phyloP scores from a whole-genome alignment of 92 coral and sea anemone species.

The Virgularia gustaviana region DNA sequence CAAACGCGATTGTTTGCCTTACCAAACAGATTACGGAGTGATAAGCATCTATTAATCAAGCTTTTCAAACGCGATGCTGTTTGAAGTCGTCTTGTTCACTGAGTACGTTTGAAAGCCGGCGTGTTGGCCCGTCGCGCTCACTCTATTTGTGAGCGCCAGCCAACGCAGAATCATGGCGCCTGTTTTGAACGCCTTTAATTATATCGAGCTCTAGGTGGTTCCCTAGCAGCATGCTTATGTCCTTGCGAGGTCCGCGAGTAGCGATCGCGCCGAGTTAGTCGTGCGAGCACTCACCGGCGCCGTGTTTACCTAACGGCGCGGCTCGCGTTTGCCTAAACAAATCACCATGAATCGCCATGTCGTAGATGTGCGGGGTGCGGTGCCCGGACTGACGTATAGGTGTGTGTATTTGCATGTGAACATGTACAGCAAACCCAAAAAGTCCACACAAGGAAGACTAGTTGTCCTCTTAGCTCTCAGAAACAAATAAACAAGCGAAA shows the following conservation, averaged over 20 bases:
- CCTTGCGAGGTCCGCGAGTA: background rate
- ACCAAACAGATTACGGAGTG: constrained; percentile 36
- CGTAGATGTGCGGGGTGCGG: no score
- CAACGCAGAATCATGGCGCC: constrained; percentile 37
- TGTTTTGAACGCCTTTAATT: constrained; percentile 3
- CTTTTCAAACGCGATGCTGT: constrained; percentile 28
- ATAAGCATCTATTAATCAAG: constrained; percentile 45
- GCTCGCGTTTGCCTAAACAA: background rate
- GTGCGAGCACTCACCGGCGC: no score
- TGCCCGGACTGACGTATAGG: no score
- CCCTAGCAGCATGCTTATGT: background rate
- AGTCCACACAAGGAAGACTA: no score
- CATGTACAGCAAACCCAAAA: no score
- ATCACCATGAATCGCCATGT: no score
- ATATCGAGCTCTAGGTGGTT: constrained; percentile 33
- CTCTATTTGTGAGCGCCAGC: constrained; percentile 24
- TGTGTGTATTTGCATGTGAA: no score
- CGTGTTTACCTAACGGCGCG: constrained; percentile 7
- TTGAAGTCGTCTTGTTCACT: constrained; percentile 14
- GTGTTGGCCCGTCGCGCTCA: constrained; percentile 31
- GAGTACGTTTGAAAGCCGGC: constrained; percentile 17
- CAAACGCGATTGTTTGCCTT: constrained; percentile 33
- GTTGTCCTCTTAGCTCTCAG: no score
- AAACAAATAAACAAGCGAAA: no score
- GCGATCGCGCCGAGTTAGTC: no score